Base-by-base conservation (phyloP, 2,113 vertebrate genomes). In the Ailurus styani region DNA sequence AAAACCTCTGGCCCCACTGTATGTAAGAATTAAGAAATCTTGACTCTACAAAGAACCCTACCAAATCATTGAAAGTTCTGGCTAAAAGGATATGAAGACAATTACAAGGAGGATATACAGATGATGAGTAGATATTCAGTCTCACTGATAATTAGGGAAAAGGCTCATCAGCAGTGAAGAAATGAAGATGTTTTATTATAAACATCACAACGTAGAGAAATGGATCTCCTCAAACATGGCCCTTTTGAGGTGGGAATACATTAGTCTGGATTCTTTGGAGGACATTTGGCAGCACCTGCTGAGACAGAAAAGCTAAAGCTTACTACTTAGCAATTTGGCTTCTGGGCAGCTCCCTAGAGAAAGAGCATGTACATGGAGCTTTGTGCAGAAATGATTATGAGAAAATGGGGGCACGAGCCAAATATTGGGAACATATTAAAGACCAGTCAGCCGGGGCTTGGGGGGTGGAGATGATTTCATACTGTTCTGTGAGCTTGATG, bases 1-100 rank as follows among this genome's bases (percentile, higher is more conserved):
- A 87, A 89, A 68, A 68, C 55, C 45, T 79, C 55, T 66, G 90
- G 23, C 25, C 12, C 15, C 40, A 77, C 18, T 83, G 29, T 25
- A 25, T 87, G 14, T 95, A 73, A 94, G 68, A 96, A 60, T 66
- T 89, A 85, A 92, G 57, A 81, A 50, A 79, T 91, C 89, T 31
- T 93, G 47, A 88, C 52, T 42, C 14, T 91, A 37, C 7, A n/a
- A 31, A 78, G 54, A 89, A 77, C 37, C 40, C 75, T 31, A 12
- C 45, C 37, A 87, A n/a, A 68, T 86, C 81, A 75, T 25, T 62
- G 27, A 91, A 52, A 57, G 77, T 57, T 6, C 27, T 4, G 29
- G 20, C 62, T 75, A 54, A 57, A 86, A 93, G 55, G 20, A 54
- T 87, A n/a, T 40, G 15, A 95, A 77, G 64, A 60, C 66, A 92